Base-by-base conservation (phyloP, 2,113 vertebrate genomes). In the Nansenia antarctica region DNA sequence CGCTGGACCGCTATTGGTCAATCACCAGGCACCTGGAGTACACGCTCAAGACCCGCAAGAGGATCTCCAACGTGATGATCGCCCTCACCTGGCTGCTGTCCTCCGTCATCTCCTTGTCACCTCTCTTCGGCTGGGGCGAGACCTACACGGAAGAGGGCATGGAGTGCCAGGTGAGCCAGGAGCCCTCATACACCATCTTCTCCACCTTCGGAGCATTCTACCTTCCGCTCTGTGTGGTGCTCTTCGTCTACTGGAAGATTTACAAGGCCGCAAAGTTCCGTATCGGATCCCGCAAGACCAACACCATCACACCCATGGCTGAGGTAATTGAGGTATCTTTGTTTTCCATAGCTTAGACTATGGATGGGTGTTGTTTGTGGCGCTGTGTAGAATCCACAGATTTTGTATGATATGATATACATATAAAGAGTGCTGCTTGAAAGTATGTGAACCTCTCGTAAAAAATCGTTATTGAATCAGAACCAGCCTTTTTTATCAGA, bases 181-280 rank as follows among this genome's bases (percentile, higher is more conserved):
- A 95, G 70, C 98, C 94, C 0, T 95, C 94, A 42, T 99, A 99
- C 83, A 93, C 96, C 0, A 91, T 99, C 81, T 96, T 99, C 90
- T 99, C 97, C 81, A 99, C 97, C 20, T 95, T 97, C 55, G 96
- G 96, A 2, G 98, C 98, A 0, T 99, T 99, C 88, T 99, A 97
- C 79, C 79, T 99, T 70, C 98, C 96, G 0, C 95, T 98, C 9
- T 95, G 95, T 0, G 96, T 98, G 64, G 96, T 99, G 70, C 94
- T 99, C 0, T 99, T 99, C 42, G 98, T 98, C n/a, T 98, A 99
- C 78, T 99, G 97, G 95, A 96, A 95, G 91, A 96, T 99, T 87
- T 99, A 98, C 92, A 97, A 94, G 86, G 96, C 96, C 0, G 95
- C 96, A 76, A 96, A 93, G 84, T 93, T 98, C 74, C 94, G 95